Percentiles rank a stretch among this genome's conserved stretches.
Conservation (phyloP, 2,113 vertebrate species). For the Piprites chloris region DNA sequence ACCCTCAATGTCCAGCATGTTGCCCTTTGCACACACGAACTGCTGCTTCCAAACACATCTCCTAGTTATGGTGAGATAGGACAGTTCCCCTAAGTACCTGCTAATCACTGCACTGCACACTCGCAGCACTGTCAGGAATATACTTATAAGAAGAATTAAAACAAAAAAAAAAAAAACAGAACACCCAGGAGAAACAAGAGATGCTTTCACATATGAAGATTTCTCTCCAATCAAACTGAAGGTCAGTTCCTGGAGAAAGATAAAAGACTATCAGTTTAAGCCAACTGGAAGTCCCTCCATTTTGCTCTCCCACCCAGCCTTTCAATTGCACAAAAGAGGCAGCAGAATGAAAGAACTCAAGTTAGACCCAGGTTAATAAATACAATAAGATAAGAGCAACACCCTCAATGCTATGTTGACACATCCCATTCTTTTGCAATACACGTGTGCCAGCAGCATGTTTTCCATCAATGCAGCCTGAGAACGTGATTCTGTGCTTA, state of each 20-base stretch:
- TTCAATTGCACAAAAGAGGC: not conserved
- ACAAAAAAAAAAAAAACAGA: not conserved
- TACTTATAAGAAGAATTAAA: not conserved
- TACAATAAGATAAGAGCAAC: not conserved
- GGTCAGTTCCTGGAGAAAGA: not conserved
- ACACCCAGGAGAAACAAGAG: not conserved
- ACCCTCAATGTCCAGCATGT: not conserved
- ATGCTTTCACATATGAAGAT: not conserved
- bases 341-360: not conserved
- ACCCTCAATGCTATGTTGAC: not conserved
- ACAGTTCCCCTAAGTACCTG: not conserved
- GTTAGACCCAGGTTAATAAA: conserved; percentile 13
- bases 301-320: not conserved
- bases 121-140: not conserved
- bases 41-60: not conserved
- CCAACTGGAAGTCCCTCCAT: not conserved
- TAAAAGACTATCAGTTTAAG: not conserved
- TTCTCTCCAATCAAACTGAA: not conserved
- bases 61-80: not conserved
- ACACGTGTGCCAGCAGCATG: not conserved
- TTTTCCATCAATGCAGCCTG: not conserved
- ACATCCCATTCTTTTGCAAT: conserved; percentile 28
- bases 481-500: not conserved
- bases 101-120: not conserved
- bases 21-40: not conserved